A percentile compares a stretch with the other conserved stretches of the same genome.
Evolutionary conservation across 2,888 invertebrate species (phyloP).

Genomic region (Ichneumoninae sp.): DNA sequence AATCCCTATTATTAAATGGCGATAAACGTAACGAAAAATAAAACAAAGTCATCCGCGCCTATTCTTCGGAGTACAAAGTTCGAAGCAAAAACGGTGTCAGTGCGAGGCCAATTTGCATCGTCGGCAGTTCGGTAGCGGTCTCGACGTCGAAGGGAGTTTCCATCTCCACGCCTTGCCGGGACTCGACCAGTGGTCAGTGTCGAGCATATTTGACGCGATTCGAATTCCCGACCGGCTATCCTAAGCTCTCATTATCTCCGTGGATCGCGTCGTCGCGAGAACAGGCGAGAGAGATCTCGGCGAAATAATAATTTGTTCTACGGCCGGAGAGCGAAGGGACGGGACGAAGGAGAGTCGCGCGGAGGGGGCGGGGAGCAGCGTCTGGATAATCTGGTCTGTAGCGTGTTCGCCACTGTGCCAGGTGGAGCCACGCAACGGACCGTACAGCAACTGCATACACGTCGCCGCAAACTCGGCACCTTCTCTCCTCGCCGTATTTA

Average conservation of each 20-base stretch:
- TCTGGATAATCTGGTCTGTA: conserved; percentile 49
- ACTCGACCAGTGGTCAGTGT: background rate
- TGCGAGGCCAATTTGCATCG: background rate
- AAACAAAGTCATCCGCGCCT: background rate
- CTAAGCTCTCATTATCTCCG: background rate
- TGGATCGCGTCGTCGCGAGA: background rate
- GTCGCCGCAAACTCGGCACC: background rate
- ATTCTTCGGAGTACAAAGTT: background rate
- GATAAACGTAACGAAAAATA: too few relatives aligned
- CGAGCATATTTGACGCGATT: background rate
- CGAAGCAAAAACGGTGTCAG: background rate
- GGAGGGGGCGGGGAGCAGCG: background rate
- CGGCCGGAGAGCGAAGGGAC: conserved; percentile 4
- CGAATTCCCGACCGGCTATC: background rate
- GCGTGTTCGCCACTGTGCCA: conserved; percentile 72
- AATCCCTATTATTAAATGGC: background rate
- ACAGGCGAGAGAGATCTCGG: background rate
- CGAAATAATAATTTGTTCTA: conserved; percentile 10
- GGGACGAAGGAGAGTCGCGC: background rate
- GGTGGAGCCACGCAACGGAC: conserved; percentile 76
- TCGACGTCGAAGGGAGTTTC: background rate
- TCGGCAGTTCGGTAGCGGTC: background rate
- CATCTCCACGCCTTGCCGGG: background rate
- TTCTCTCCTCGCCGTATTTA: conserved; percentile 38
- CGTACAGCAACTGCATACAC: conserved; percentile 22